Evolutionary conservation across 1,140 invertebrate species (phyloP).

Genomic region (Aphelenchoides avenae): DNA sequence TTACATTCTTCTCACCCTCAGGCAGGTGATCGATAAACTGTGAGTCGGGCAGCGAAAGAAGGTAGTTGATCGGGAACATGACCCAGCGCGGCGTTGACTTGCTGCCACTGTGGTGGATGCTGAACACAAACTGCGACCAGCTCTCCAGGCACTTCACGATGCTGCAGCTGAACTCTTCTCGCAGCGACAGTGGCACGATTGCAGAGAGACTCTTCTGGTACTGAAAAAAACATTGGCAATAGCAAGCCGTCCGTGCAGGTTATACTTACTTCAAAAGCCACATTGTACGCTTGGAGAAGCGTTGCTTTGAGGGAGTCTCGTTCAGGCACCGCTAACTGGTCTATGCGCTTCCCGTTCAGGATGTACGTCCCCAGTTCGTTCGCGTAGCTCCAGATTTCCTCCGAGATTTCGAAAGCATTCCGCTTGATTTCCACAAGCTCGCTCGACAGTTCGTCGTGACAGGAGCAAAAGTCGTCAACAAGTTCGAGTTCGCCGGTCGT

Average conservation of each 20-base stretch:
- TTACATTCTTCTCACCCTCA: slow-evolving; percentile 1
- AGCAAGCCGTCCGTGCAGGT: neutral
- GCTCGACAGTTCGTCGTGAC: slow-evolving; percentile 20
- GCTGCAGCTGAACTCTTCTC: slow-evolving; percentile 2
- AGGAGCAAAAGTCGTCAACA: slow-evolving; percentile 19
- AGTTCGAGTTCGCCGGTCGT: slow-evolving; percentile 3
- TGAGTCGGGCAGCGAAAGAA: slow-evolving; percentile 15
- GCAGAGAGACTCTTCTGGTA: slow-evolving; percentile 16
- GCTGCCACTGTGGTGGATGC: neutral
- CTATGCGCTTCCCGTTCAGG: slow-evolving; percentile 9
- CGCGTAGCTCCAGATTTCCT: slow-evolving; percentile 24
- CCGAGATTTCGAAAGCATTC: slow-evolving; percentile 11
- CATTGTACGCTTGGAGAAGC: slow-evolving; percentile 25
- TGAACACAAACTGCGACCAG: slow-evolving; percentile 19
- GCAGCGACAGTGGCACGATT: slow-evolving; percentile 16
- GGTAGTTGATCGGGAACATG: slow-evolving; percentile 18
- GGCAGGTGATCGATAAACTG: slow-evolving; percentile 4
- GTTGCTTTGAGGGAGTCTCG: slow-evolving; percentile 16
- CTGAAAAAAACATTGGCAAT: slow-evolving; percentile 10
- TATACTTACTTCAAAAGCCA: slow-evolving; percentile 20
- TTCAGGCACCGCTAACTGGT: slow-evolving; percentile 10
- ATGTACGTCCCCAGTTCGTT: slow-evolving; percentile 17
- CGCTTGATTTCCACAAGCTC: slow-evolving; percentile 15
- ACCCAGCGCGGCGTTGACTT: slow-evolving; percentile 13
- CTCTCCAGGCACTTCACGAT: slow-evolving; percentile 14